These are phyloP conservation scores for Manis crassicaudata DNA, from an alignment of 2,797 vertebrate species.

Conservation along the genomic window DNA sequence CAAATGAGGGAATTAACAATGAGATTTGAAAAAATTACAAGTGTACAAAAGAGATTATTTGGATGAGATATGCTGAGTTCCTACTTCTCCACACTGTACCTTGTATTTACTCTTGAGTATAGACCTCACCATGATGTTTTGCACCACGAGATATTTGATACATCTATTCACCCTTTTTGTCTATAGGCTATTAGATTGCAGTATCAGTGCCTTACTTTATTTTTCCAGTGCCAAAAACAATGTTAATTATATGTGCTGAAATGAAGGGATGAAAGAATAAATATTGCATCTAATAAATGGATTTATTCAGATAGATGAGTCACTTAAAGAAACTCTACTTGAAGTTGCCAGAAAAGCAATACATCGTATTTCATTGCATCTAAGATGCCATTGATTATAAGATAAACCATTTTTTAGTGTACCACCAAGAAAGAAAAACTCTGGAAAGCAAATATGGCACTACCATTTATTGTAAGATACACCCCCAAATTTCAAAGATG, in stretches of 20 bases:
- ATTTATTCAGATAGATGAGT: not conserved
- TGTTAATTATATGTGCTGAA: not conserved
- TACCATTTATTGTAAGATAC: not conserved
- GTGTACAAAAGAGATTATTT: not conserved
- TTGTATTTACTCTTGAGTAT: not conserved
- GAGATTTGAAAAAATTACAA: not conserved
- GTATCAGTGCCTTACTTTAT: not conserved
- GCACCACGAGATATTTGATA: not conserved
- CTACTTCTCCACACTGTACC: not conserved
- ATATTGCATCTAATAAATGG: conserved; percentile 1
- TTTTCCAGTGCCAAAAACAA: not conserved
- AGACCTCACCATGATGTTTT: not conserved
- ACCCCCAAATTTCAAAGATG: not conserved
- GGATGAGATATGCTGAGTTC: not conserved
- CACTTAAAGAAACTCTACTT: conserved; percentile 25
- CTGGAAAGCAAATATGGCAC: not conserved
- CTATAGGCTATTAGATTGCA: not conserved
- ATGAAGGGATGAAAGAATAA: conserved; percentile 13
- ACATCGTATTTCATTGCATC: not conserved
- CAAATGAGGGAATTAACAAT: not conserved
- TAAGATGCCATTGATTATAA: not conserved
- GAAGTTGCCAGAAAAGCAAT: not conserved
- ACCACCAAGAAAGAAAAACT: not conserved
- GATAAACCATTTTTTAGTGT: not conserved
- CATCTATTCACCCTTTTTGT: not conserved